Evolutionary conservation across 2,888 invertebrate genomes (phyloP).

Genomic region (Protonemura montana): DNA sequence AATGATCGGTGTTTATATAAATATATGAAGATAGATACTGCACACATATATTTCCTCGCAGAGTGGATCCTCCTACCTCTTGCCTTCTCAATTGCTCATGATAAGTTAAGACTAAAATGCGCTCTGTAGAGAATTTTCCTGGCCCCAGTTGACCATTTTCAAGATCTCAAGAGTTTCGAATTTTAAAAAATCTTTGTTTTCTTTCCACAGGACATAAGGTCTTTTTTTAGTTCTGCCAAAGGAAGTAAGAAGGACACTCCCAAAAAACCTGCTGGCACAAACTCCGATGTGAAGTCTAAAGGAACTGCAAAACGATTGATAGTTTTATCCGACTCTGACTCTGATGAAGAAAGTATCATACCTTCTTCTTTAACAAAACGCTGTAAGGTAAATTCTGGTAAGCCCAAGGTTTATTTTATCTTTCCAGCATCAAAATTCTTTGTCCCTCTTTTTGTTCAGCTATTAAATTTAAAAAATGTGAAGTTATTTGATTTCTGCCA

Average conservation of each 20-base stretch:
- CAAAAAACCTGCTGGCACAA: conserved; percentile 51
- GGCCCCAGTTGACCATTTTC: too few relatives aligned
- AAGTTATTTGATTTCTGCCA: conserved; percentile 10
- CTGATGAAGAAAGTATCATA: conserved; percentile 57
- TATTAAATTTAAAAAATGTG: background rate
- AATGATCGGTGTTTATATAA: too few relatives aligned
- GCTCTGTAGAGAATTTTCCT: too few relatives aligned
- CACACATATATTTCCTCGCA: too few relatives aligned
- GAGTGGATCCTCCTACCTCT: too few relatives aligned
- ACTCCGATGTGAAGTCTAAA: conserved; percentile 55
- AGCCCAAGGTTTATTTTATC: background rate
- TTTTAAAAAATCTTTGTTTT: too few relatives aligned
- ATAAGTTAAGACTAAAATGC: too few relatives aligned
- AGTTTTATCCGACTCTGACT: conserved; percentile 62
- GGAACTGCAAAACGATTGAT: conserved; percentile 53
- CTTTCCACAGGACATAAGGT: conserved; percentile 68
- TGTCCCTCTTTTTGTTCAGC: background rate
- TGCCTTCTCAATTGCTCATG: too few relatives aligned
- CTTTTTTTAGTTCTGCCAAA: conserved; percentile 63
- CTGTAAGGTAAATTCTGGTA: background rate
- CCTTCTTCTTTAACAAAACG: conserved; percentile 48
- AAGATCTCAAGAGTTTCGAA: too few relatives aligned
- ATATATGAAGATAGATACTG: too few relatives aligned
- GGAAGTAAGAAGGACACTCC: conserved; percentile 52
- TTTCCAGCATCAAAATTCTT: background rate